A percentile compares a stretch with the other conserved stretches of the same genome.
Conservation (phyloP, 2,113 vertebrate species). For the Anser cygnoides region DNA sequence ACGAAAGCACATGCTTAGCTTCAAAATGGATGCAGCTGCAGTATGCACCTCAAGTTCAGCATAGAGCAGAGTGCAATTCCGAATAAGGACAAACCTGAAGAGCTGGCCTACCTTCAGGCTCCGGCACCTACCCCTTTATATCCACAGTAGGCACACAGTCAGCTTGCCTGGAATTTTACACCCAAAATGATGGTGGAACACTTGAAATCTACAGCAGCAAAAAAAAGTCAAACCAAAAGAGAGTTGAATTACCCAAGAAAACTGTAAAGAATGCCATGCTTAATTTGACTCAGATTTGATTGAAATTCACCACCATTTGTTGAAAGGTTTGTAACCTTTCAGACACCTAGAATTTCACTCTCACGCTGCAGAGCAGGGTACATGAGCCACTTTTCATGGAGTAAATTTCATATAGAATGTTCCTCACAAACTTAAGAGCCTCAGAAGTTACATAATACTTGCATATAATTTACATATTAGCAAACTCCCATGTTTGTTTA, state of each 20-base stretch:
- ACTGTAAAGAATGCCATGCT: not conserved
- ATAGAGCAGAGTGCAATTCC: not conserved
- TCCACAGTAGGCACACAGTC: not conserved
- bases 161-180: not conserved
- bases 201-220: not conserved
- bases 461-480: not conserved
- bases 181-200: not conserved
- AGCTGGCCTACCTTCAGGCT: not conserved
- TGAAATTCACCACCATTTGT: not conserved
- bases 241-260: not conserved
- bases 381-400: not conserved
- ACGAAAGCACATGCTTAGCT: not conserved
- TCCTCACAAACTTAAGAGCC: not conserved
- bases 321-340: not conserved
- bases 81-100: not conserved
- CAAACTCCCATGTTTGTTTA: not conserved
- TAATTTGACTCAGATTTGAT: not conserved
- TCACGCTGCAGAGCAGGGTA: not conserved
- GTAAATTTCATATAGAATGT: not conserved
- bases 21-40: not conserved
- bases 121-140: not conserved
- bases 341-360: not conserved
- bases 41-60: not conserved
- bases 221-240: not conserved
- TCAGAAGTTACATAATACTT: not conserved